Evolutionary conservation across 1,140 invertebrate genomes (phyloP), one percentile per base, ranked within the genome.

Genomic region (Hylaeus anthracinus): DNA sequence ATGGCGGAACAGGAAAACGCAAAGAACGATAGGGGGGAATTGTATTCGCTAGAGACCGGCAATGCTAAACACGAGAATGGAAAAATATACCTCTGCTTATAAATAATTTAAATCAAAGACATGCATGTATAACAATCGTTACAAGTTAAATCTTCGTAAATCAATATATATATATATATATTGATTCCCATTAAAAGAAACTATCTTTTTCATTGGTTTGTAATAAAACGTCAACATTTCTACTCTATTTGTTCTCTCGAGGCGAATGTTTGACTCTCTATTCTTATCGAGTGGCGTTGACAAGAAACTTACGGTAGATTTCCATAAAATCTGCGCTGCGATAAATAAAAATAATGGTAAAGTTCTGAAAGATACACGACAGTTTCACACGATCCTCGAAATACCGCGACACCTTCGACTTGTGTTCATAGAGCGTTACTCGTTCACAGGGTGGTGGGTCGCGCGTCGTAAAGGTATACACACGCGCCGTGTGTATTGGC

Each of bases 361-460:
- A 53, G 37, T 74, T 67, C 43, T 45, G 63, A 56, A 53, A 55
- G 66, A 60, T 67, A 43, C 56, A 43, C 12, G 55, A 3, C 12
- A 9, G 5, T 8, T 60, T 75, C 48, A 37, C 51, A 71, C 66
- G 56, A 77, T 56, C 41, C 56, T 63, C 60, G 66, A 81, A 81
- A 77, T 63, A 51, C n/a, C 65, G 64, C 48, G 53, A 64, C 65
- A 67, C 55, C 66, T 81, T 60, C 64, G 53, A 70, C 79, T 78
- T 71, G 71, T 82, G 83, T 81, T 83, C 84, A 78, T 71, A 82
- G 70, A 81, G 84, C 84, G 65, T 85, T 74, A 63, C 64, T 70
- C 53, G 55, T 45, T 74, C 65, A 51, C 83, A 71, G 66, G 73
- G 82, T 65, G 73, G 82, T 65, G 70, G 67, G 64, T 73, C 51